Conservation (phyloP, 2,113 vertebrate genomes). For the Muntiacus reevesi region DNA sequence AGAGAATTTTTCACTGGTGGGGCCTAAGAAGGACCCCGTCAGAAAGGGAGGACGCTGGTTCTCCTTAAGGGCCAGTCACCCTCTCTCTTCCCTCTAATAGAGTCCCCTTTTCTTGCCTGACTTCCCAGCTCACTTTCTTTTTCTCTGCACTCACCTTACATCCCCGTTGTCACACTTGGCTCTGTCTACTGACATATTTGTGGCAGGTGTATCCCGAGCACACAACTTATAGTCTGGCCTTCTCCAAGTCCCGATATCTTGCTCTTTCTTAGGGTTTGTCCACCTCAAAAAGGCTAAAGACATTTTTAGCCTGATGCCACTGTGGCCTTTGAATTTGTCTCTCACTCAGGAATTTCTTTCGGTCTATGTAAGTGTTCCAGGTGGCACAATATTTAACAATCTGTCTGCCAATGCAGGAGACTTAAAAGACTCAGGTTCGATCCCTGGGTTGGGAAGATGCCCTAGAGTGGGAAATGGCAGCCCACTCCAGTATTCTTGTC, state of each 20-base stretch:
- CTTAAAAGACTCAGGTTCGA: not conserved
- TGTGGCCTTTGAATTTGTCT: not conserved
- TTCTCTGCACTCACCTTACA: not conserved
- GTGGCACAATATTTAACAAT: not conserved
- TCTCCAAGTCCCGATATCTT: not conserved
- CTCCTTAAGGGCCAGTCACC: not conserved
- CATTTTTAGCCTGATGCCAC: not conserved
- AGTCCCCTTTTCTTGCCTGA: not conserved
- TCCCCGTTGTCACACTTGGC: not conserved
- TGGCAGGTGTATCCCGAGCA: not conserved
- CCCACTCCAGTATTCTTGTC: not conserved
- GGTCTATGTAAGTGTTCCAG: not conserved
- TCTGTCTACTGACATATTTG: not conserved
- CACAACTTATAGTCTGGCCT: not conserved
- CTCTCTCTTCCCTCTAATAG: not conserved
- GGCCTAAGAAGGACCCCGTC: not conserved
- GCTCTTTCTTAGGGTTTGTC: not conserved
- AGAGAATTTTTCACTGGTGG: not conserved
- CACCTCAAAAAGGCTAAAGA: not conserved
- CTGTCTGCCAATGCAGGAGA: not conserved
- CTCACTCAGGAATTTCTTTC: not conserved
- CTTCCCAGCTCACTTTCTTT: not conserved
- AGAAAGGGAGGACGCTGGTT: not conserved
- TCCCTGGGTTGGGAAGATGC: not conserved
- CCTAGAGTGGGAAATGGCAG: not conserved